Evolutionary conservation across 2,113 vertebrate genomes (phyloP), one percentile per base, ranked within the genome.

Genomic region (Cinclus cinclus): DNA sequence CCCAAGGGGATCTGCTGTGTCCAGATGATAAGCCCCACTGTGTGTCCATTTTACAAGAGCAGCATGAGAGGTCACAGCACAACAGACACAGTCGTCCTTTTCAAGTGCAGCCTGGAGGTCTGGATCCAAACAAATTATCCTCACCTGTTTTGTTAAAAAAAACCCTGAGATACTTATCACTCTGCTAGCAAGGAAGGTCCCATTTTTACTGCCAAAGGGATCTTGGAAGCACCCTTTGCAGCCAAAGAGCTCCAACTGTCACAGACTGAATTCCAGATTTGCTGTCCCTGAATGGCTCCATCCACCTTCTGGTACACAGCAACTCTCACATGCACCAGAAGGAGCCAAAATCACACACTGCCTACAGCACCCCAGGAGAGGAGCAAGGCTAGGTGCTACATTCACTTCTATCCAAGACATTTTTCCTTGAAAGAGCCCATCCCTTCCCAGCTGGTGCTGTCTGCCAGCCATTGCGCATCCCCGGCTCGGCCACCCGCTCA

Each of bases 21-120:
- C 1, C 2, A 1, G 30, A 6, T 7, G 47, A 42, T 0, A 0
- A 70, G 76, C 13, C 27, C 31, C 16, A 12, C 35, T 31, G 10
- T 1, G 0, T 15, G 17, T 20, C 1, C 0, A 12, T 22, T 83
- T 92, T 10, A 31, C 7, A 74, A 49, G 23, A 70, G 25, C 17
- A 55, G 35, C 0, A 0, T 44, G 23, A 87, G 23, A 87, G 30
- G 18, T 65, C 55, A 39, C 10, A 74, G 49, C 15, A 64, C 11
- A 71, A 27, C 53, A 83, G 37, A 68, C 10, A 28, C 10, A 52
- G n/a, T 33, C 11, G 18, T 85, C n/a, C 59, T 69, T 12, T 65
- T 37, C 39, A 39, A 59, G 21, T 28, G n/a, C 1, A 7, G 7
- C 37, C 47, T 87, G 70, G 24, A 56, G 18, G 24, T 55, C 49